phyloP scores from a whole-genome alignment of 2,888 invertebrate species.

The Heliconius hortense region DNA sequence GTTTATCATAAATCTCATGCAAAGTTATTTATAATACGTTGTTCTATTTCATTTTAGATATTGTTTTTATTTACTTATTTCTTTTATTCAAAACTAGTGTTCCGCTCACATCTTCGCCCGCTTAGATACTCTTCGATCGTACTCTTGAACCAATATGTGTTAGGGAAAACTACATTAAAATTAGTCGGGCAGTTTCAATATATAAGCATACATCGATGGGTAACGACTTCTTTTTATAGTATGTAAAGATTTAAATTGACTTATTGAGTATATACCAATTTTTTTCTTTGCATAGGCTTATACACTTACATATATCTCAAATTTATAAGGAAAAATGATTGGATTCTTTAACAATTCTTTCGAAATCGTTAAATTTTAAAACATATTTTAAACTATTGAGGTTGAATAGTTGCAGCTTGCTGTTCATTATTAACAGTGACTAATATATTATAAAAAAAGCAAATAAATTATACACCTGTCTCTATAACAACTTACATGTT shows the following conservation, averaged over 20 bases:
- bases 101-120: not conserved
- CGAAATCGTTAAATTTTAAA: not conserved
- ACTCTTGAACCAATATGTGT: not conserved
- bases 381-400: not conserved
- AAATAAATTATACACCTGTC: conserved; percentile 16
- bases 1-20: conserved; percentile 4
- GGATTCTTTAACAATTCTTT: not conserved
- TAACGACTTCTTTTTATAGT: not conserved
- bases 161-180: not conserved
- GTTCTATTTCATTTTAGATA: not conserved
- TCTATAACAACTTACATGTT: conserved; percentile 2
- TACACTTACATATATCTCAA: not conserved
- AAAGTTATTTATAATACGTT: not conserved
- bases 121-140: not conserved
- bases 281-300: not conserved
- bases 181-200: too few relatives aligned
- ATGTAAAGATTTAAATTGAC: not conserved
- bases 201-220: not conserved
- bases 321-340: not conserved
- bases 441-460: not conserved
- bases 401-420: conserved; percentile 5
- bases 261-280: not conserved
- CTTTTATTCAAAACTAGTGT: not conserved
- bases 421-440: not conserved
- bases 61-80: not conserved